Conservation (phyloP, 2,888 invertebrate genomes). For the Calameuta pallipes region DNA sequence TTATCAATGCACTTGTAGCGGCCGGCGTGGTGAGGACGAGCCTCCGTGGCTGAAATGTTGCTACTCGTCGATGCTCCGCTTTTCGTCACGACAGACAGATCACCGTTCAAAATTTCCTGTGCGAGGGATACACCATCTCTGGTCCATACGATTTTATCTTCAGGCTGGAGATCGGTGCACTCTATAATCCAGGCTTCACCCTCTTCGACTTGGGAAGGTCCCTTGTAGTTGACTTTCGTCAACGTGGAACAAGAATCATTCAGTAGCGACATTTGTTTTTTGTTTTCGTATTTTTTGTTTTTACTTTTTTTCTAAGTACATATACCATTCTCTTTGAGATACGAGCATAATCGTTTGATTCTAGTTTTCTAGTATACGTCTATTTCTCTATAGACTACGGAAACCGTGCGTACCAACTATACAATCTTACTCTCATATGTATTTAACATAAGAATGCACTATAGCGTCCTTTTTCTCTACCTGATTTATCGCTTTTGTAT, state of each 20-base stretch:
- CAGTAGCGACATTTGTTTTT: neutral
- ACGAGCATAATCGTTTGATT: too few relatives aligned
- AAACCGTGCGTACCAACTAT: neutral
- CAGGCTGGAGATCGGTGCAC: conserved; percentile 46
- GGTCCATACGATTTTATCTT: conserved; percentile 54
- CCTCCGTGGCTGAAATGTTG: conserved; percentile 38
- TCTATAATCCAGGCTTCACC: conserved; percentile 56
- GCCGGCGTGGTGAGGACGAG: conserved; percentile 54
- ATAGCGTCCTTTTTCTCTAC: neutral
- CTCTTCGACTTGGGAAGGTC: conserved; percentile 42
- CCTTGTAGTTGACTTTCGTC: conserved; percentile 49
- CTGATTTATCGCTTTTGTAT: neutral
- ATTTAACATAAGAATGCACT: neutral
- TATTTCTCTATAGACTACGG: neutral
- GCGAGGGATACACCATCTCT: conserved; percentile 52
- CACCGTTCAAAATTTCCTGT: conserved; percentile 48
- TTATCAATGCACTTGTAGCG: conserved; percentile 55
- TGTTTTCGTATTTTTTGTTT: neutral
- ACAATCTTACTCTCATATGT: neutral
- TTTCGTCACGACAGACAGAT: conserved; percentile 38
- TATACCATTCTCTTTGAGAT: neutral
- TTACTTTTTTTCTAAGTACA: neutral
- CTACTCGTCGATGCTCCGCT: conserved; percentile 33
- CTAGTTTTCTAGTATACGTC: too few relatives aligned
- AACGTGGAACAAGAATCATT: neutral